A percentile compares a stretch with the other conserved stretches of the same genome.
These are phyloP conservation scores for Oxycera nigricornis DNA, from an alignment of 2,888 invertebrate species.

Conservation along the genomic window DNA sequence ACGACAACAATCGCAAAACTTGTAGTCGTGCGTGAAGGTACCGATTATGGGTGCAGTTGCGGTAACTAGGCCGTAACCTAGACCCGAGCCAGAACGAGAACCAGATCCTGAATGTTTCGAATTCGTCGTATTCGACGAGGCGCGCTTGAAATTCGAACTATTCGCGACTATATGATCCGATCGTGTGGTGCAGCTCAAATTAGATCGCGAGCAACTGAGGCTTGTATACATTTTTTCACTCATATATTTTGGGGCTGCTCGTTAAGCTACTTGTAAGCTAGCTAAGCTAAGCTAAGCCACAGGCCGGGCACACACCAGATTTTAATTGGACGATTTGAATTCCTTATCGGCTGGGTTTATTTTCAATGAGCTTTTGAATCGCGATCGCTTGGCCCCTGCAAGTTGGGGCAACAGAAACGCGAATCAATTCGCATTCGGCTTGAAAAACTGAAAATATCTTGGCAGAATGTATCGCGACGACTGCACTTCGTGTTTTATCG, in stretches of 20 bases:
- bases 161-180: slow-evolving; percentile 47
- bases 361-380: slow-evolving; percentile 22
- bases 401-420: neutral
- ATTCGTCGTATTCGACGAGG: slow-evolving; percentile 47
- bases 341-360: slow-evolving; percentile 24
- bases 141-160: slow-evolving; percentile 50
- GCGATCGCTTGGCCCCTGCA: neutral
- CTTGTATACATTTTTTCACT: slow-evolving; percentile 55
- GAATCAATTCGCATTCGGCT: neutral
- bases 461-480: neutral
- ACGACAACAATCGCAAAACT: slow-evolving; percentile 59
- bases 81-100: slow-evolving; percentile 54
- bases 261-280: slow-evolving; percentile 32
- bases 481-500: neutral
- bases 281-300: slow-evolving; percentile 13
- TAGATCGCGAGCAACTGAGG: slow-evolving; percentile 59
- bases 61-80: slow-evolving; percentile 52
- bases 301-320: slow-evolving; percentile 5
- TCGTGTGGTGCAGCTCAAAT: slow-evolving; percentile 58
- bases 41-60: slow-evolving; percentile 42
- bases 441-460: neutral
- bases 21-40: slow-evolving; percentile 55
- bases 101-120: slow-evolving; percentile 47
- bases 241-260: slow-evolving; percentile 4
- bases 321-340: slow-evolving; percentile 22